phyloP scores from a whole-genome alignment of 23 tunicate genomes.

The Clavelina lepadiformis region DNA sequence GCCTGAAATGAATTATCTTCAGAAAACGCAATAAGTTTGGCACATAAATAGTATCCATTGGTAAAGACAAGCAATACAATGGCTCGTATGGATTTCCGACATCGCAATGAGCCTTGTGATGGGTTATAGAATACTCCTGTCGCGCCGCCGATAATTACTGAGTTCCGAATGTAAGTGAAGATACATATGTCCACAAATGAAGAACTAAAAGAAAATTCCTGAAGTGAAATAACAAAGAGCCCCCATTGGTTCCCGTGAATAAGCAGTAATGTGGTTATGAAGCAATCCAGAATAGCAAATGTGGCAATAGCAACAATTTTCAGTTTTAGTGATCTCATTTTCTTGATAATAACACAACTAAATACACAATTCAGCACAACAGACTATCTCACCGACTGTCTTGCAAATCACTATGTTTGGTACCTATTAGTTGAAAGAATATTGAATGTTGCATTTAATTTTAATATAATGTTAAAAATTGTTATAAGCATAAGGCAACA shows the following conservation, averaged over 20 bases:
- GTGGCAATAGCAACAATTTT: too few species aligned
- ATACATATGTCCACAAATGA: conserved; percentile 38
- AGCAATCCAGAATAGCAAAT: conserved; percentile 19
- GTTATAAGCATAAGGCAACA: too few species aligned
- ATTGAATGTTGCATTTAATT: too few species aligned
- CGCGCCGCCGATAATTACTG: conserved; percentile 27
- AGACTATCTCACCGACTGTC: too few species aligned
- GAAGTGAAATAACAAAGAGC: conserved; percentile 13
- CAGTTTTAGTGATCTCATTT: too few species aligned
- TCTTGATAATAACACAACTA: too few species aligned
- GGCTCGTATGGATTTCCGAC: not conserved
- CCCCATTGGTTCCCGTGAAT: conserved; percentile 38
- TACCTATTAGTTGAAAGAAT: too few species aligned
- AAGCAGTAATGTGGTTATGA: conserved; percentile 19
- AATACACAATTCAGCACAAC: too few species aligned
- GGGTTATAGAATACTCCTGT: conserved; percentile 43
- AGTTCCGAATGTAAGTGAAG: conserved; percentile 22
- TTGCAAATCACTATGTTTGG: too few species aligned
- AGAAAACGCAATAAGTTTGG: conserved; percentile 46
- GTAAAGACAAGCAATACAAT: conserved; percentile 8
- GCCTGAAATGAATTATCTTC: conserved; percentile 25
- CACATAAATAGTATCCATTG: conserved; percentile 25
- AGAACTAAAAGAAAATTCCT: conserved; percentile 31
- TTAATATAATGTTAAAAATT: too few species aligned
- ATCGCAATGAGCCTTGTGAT: conserved; percentile 18